Percentiles rank a stretch among this genome's conserved stretches.
These are phyloP conservation scores for Teleiodes luculella DNA, from an alignment of 2,888 invertebrate genomes.

Conservation along the genomic window DNA sequence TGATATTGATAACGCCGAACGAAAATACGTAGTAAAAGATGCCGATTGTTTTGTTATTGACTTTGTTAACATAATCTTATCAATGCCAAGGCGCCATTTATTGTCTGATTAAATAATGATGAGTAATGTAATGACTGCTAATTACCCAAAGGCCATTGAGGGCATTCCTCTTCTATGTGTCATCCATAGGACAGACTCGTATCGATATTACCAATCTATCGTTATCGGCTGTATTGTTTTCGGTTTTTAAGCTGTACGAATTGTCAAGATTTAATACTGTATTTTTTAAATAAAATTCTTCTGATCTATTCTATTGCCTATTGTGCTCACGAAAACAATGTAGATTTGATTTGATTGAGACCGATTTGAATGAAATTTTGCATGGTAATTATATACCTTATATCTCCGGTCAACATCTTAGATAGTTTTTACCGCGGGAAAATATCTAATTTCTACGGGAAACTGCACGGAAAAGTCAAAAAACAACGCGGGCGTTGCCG, in stretches of 20 bases:
- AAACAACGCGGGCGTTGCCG: too few species aligned
- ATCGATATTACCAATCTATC: neutral
- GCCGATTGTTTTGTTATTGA: conserved; percentile 11
- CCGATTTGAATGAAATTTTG: too few species aligned
- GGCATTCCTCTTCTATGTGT: conserved; percentile 65
- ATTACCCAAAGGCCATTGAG: conserved; percentile 60
- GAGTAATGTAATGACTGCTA: conserved; percentile 57
- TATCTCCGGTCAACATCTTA: too few species aligned
- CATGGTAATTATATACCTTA: too few species aligned
- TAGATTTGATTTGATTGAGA: conserved; percentile 14
- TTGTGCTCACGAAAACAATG: neutral
- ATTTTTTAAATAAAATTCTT: too few species aligned
- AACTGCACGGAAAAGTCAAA: too few species aligned
- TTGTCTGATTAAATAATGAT: conserved; percentile 52
- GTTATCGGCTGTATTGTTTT: neutral
- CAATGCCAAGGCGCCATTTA: conserved; percentile 18
- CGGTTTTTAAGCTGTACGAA: neutral
- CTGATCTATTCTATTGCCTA: too few species aligned
- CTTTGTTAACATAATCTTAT: conserved; percentile 27
- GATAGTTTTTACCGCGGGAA: too few species aligned
- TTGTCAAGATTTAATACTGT: too few species aligned
- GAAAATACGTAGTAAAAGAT: neutral
- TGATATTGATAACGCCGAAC: neutral
- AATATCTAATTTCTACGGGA: too few species aligned
- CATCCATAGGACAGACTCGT: conserved; percentile 29